Evolutionary conservation across 2,113 vertebrate species (phyloP).

Genomic region (Sphaerodactylus townsendi): DNA sequence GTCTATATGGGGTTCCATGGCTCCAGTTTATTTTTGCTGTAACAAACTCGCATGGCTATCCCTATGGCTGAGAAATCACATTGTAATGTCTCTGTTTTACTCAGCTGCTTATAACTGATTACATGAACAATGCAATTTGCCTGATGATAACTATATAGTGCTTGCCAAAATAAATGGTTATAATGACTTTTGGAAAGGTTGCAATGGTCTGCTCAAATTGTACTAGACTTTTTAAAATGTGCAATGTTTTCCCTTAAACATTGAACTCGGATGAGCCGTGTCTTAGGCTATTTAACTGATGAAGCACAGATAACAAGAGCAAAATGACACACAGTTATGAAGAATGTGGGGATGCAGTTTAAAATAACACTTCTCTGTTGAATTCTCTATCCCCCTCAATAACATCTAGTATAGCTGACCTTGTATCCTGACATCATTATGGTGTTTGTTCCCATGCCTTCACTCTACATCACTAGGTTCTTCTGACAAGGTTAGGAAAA

Average conservation of each 20-base stretch:
- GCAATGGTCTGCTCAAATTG: conserved; percentile 13
- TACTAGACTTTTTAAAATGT: conserved; percentile 8
- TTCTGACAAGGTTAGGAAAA: not conserved
- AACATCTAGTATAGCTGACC: not conserved
- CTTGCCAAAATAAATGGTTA: conserved; percentile 58
- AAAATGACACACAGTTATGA: not conserved
- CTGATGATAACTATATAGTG: conserved; percentile 52
- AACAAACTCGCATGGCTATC: no score
- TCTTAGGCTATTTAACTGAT: not conserved
- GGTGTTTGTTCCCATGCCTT: not conserved
- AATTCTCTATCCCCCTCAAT: not conserved
- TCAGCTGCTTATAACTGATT: conserved; percentile 63
- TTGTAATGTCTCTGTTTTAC: conserved; percentile 57
- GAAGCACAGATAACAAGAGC: not conserved
- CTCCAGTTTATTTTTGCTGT: no score
- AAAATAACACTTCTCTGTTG: not conserved
- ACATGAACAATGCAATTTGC: conserved; percentile 59
- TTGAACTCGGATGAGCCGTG: not conserved
- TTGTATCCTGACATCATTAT: not conserved
- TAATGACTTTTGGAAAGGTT: conserved; percentile 60
- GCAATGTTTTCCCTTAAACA: conserved; percentile 7
- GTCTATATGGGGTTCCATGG: no score
- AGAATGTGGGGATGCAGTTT: not conserved
- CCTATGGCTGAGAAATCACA: conserved; percentile 57
- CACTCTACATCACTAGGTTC: not conserved